Base-by-base conservation (phyloP, 2,113 vertebrate species). In the Pristiophorus japonicus region DNA sequence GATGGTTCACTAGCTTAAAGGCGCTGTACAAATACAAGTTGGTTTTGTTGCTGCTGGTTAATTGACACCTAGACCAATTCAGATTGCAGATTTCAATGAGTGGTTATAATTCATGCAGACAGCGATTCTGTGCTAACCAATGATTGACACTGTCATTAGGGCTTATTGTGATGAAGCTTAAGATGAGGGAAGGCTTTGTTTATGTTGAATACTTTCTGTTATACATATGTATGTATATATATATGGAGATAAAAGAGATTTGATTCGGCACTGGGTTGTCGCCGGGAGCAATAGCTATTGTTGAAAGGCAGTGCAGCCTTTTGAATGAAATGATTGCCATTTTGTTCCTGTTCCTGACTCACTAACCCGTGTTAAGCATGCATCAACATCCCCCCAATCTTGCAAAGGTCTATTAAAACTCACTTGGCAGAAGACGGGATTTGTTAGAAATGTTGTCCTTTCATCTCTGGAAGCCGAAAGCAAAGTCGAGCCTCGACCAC, bases 391-490 rank as follows among this genome's bases (percentile, higher is more conserved):
- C 59, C n/a, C 65, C 88, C 88, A 92, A 5, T 92, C 88, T 92
- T 92, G 59, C 88, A 92, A 34, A 92, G 38, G 63, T 92, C 59
- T 63, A 42, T 92, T 92, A 92, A 92, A 92, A 92, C 88, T 92
- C 88, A 63, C 59, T 92, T 65, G 88, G 34, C 88, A 92, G 59
- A 34, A 65, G 59, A 92, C 16, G 63, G 34, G 88, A 92, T 92
- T 92, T 63, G 59, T 63, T 63, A 63, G 59, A 63, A 22, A 92
- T 92, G n/a, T 62, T 63, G 55, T 92, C 59, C 88, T 92, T 92
- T 92, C 88, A 92, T 92, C 88, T 92, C 88, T 65, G 88, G 88
- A 92, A 92, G 88, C 59, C 8, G 88, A 65, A 92, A 65, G 38
- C 59, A 92, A 42, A 45, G n/a, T 8, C 59, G 38, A 20, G 88